phyloP scores from a whole-genome alignment of 2,113 vertebrate species.

The Turdus rufiventris region DNA sequence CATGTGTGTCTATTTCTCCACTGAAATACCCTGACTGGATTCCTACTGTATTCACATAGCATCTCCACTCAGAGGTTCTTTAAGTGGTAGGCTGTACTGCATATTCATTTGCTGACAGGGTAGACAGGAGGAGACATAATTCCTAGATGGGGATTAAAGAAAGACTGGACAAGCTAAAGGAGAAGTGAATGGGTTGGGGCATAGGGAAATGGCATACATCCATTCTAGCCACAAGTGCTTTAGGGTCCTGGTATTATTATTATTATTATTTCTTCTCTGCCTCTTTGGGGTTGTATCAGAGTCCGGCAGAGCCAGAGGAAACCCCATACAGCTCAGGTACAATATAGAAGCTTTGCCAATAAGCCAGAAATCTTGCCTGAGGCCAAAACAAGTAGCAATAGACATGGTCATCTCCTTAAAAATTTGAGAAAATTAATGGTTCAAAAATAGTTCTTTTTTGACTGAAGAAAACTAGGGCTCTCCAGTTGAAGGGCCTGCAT shows the following conservation, averaged over 20 bases:
- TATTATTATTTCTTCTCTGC: background rate
- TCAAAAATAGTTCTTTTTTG: background rate
- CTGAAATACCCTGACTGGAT: background rate
- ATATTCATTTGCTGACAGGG: background rate
- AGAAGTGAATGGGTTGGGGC: background rate
- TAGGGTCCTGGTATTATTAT: slow-evolving; percentile 15
- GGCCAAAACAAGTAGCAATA: slow-evolving; percentile 4
- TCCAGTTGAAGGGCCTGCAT: background rate
- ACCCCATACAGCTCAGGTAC: background rate
- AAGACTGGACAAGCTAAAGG: background rate
- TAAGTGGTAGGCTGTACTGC: background rate
- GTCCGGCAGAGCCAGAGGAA: slow-evolving; percentile 20
- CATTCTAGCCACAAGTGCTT: slow-evolving; percentile 4
- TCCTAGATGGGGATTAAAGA: background rate
- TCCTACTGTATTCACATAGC: background rate
- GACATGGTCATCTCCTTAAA: background rate
- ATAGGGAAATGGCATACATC: background rate
- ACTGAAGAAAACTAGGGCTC: background rate
- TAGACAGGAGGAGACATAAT: background rate
- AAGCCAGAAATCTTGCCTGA: slow-evolving; percentile 29
- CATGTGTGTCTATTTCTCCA: background rate
- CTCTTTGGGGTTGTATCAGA: slow-evolving; percentile 6
- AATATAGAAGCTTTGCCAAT: background rate
- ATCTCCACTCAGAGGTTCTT: background rate
- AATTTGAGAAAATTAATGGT: background rate